Base-by-base conservation (phyloP, 2,113 vertebrate genomes). In the Chionodraco myersi region DNA sequence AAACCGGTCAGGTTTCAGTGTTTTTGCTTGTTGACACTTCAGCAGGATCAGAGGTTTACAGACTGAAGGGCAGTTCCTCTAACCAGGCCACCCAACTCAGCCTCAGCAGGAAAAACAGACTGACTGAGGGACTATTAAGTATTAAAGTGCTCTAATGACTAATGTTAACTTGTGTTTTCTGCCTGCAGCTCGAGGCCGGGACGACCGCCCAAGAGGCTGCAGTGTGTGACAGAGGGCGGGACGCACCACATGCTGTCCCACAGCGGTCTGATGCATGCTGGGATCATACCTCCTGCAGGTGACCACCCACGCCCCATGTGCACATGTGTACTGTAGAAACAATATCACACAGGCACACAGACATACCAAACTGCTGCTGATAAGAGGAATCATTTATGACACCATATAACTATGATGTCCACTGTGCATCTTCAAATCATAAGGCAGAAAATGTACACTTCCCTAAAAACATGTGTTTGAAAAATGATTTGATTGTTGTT, bases 221-320 rank as follows among this genome's bases (percentile, higher is more conserved):
- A 99, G 91, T 98, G 96, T 94, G 96, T 96, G 92, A 97, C 97
- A 57, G 93, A 93, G 75, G 90, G 93, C 73, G 97, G 97, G 89
- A 96, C 97, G 89, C 97, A 97, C 82, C 97, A 97, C 92, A 96
- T 99, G 90, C 96, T 98, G 96, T 96, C 97, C 65, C 97, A 97
- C 93, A 96, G 96, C 23, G 96, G 97, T 76, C 97, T 99, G 86
- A 96, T 99, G 95, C 97, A 97, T 87, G 96, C 97, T 83, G 98
- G 97, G 94, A 97, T 99, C 93, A 97, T 99, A 91, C 97, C 97
- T 72, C 96, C 97, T 92, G 97, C 97, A 98, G 98, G 97, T 99
- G 96, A 90, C 88, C 78, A 86, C 88, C 89, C 89, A 83, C 68
- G 59, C 64, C 56, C 9, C 34, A 10, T 41, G 59, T 30, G 13